Evolutionary conservation across 2,113 vertebrate genomes (phyloP).

Genomic region (Oryzias woworae): DNA sequence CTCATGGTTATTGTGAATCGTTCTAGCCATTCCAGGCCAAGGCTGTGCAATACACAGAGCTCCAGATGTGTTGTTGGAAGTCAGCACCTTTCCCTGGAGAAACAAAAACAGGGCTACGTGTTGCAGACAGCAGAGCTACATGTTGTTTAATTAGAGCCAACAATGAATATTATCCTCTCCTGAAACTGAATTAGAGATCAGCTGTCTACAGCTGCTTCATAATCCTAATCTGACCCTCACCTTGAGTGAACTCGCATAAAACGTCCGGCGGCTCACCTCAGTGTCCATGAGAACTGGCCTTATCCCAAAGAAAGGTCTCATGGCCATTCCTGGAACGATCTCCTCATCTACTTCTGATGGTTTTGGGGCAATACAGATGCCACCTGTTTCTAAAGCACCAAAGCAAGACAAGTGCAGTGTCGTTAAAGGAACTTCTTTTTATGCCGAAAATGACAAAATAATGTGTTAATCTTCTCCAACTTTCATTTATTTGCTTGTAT

Average conservation of each 20-base stretch:
- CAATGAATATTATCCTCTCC: not conserved
- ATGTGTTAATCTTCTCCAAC: no score
- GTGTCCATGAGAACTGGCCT: constrained; percentile 77
- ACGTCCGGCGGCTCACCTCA: constrained; percentile 62
- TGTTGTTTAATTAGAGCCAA: no score
- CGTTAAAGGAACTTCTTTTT: no score
- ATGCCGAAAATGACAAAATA: no score
- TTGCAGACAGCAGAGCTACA: not conserved
- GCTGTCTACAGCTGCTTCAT: constrained; percentile 55
- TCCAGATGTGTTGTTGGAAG: constrained; percentile 72
- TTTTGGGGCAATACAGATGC: constrained; percentile 81
- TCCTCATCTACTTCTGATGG: constrained; percentile 78
- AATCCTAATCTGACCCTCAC: constrained; percentile 65
- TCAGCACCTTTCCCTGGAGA: constrained; percentile 71
- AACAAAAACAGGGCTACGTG: not conserved
- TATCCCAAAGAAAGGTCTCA: constrained; percentile 84
- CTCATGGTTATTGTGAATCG: constrained; percentile 80
- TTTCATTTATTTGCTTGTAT: no score
- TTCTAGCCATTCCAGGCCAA: constrained; percentile 83
- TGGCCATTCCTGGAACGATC: constrained; percentile 83
- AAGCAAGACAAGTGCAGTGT: constrained; percentile 6
- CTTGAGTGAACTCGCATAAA: constrained; percentile 18
- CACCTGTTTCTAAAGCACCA: constrained; percentile 79
- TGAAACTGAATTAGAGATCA: constrained; percentile 7
- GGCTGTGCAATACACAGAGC: constrained; percentile 82